A percentile compares a stretch with the other conserved stretches of the same genome.
These are phyloP conservation scores for Bergia puertoricense DNA, from an alignment of 92 coral and sea anemone genomes.

Conservation along the genomic window DNA sequence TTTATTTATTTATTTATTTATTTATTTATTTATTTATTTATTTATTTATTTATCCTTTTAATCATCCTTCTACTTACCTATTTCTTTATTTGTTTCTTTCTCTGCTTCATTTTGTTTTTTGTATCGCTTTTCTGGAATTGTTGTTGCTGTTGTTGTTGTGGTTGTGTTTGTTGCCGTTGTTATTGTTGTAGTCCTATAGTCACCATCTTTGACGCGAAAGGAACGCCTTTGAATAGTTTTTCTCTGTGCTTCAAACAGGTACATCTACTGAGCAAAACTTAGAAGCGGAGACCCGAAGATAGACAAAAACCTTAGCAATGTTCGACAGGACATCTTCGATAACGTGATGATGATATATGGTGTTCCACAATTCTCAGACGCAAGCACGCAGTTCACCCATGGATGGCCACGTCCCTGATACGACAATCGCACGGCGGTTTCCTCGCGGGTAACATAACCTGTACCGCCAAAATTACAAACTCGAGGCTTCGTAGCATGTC, in stretches of 20 bases:
- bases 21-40: too few relatives aligned
- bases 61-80: background rate
- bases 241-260: background rate
- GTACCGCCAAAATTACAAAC: background rate
- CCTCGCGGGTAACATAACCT: background rate
- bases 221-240: background rate
- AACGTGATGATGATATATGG: too few relatives aligned
- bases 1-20: too few relatives aligned
- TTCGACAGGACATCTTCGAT: too few relatives aligned
- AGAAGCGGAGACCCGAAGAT: too few relatives aligned
- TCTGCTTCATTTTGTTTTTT: too few relatives aligned
- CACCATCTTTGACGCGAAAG: background rate
- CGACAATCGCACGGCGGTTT: background rate
- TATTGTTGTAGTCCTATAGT: too few relatives aligned
- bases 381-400: background rate
- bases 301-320: too few relatives aligned
- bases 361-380: too few relatives aligned
- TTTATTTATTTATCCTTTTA: background rate
- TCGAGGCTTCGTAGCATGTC: background rate
- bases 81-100: too few relatives aligned
- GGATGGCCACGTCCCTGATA: background rate
- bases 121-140: too few relatives aligned
- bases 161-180: background rate
- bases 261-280: too few relatives aligned
- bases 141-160: background rate